Conservation (phyloP, 2,888 invertebrate species). For the Chorisops tibialis region DNA sequence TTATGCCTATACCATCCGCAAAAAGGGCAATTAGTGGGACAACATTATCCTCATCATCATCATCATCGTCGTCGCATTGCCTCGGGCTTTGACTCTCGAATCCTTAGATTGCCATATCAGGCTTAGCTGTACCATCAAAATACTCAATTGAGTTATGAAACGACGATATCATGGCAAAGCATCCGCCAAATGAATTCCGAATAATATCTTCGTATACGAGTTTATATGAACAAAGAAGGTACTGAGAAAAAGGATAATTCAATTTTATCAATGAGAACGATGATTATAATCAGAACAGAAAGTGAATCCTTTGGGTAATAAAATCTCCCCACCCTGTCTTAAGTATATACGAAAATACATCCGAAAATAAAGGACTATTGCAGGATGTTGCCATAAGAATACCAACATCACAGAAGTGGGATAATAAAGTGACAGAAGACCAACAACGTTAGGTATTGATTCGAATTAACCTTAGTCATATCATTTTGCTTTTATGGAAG, state of each 20-base stretch:
- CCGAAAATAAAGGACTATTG: too few relatives aligned
- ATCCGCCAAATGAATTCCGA: too few relatives aligned
- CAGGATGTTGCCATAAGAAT: too few relatives aligned
- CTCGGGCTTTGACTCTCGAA: neutral
- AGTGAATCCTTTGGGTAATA: conserved; percentile 29
- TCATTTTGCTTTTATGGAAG: too few relatives aligned
- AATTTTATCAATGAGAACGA: conserved; percentile 24
- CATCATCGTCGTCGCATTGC: too few relatives aligned
- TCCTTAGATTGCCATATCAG: neutral
- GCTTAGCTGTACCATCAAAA: neutral
- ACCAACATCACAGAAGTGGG: too few relatives aligned
- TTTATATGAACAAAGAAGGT: neutral
- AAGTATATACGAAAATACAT: too few relatives aligned
- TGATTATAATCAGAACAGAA: conserved; percentile 30
- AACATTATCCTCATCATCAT: neutral
- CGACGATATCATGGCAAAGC: conserved; percentile 3
- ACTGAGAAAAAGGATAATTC: conserved; percentile 29
- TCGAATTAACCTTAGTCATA: too few relatives aligned
- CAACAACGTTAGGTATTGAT: too few relatives aligned
- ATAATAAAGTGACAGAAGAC: too few relatives aligned
- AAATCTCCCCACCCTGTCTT: conserved; percentile 9
- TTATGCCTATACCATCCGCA: neutral
- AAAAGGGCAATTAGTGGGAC: conserved; percentile 9
- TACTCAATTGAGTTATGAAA: neutral
- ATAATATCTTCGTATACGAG: neutral